Evolutionary conservation across 2,113 vertebrate genomes (phyloP).

Genomic region (Castor canadensis): DNA sequence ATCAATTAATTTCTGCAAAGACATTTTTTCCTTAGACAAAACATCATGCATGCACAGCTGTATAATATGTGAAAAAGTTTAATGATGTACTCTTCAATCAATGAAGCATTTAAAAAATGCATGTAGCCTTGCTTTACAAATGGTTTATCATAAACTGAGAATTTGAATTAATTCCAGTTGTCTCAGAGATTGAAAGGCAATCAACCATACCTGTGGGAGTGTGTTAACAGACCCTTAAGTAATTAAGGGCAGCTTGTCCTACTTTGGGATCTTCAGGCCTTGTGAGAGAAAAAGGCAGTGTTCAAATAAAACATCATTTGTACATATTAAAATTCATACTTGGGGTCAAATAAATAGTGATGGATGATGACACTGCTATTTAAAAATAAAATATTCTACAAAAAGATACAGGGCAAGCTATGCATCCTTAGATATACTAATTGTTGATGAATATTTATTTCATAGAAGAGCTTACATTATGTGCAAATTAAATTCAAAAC

Average conservation of each 20-base stretch:
- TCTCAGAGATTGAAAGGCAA: conserved; percentile 48
- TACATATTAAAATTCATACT: conserved; percentile 8
- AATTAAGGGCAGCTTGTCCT: conserved; percentile 35
- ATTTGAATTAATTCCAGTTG: conserved; percentile 47
- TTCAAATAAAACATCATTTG: too few relatives aligned
- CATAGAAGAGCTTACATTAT: conserved; percentile 27
- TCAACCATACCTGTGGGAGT: neutral
- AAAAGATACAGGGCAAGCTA: conserved; percentile 1
- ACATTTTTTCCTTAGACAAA: conserved; percentile 51
- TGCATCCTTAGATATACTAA: conserved; percentile 48
- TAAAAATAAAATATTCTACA: neutral
- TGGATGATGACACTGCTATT: conserved; percentile 12
- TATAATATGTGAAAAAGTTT: conserved; percentile 56
- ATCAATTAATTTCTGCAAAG: conserved; percentile 64
- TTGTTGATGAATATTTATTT: conserved; percentile 61
- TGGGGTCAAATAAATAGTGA: conserved; percentile 45
- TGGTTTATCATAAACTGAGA: conserved; percentile 20
- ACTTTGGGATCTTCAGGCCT: neutral
- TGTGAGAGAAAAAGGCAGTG: neutral
- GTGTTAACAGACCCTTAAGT: neutral
- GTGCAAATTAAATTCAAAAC: conserved; percentile 55
- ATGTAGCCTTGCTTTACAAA: conserved; percentile 48
- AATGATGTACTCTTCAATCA: conserved; percentile 43
- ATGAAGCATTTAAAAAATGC: conserved; percentile 50
- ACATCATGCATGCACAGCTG: conserved; percentile 37